phyloP scores from a whole-genome alignment of 2,797 vertebrate species.

The Micromesistius poutassou region DNA sequence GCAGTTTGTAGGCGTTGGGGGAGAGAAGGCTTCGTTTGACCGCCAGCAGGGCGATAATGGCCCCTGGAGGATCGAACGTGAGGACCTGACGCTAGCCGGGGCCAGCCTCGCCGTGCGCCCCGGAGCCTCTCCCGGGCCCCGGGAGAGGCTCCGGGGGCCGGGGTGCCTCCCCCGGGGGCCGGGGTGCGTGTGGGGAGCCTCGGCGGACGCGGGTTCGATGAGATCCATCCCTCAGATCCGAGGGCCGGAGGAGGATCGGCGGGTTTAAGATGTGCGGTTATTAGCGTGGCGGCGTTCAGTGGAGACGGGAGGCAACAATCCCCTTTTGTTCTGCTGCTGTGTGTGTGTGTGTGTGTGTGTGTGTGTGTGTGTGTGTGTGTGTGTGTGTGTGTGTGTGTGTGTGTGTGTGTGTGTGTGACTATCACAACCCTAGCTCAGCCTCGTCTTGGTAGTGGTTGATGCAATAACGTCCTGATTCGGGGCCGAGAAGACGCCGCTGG shows the following conservation, averaged over 20 bases:
- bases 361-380: too few relatives aligned
- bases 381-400: too few relatives aligned
- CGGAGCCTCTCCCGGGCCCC: background rate
- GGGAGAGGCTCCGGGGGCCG: background rate
- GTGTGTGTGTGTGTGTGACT: too few relatives aligned
- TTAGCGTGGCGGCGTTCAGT: background rate
- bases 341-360: too few relatives aligned
- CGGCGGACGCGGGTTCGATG: too few relatives aligned
- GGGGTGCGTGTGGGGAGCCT: too few relatives aligned
- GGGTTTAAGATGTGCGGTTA: background rate
- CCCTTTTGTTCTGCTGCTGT: constrained; percentile 63
- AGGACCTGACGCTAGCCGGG: constrained; percentile 42
- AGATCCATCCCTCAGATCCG: background rate
- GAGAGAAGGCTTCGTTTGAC: background rate
- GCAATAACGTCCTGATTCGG: background rate
- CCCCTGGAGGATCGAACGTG: constrained; percentile 61
- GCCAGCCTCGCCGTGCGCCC: constrained; percentile 7
- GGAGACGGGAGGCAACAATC: constrained; percentile 45
- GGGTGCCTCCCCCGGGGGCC: too few relatives aligned
- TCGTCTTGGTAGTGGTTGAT: background rate
- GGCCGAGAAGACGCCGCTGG: background rate
- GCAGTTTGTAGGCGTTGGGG: accelerated
- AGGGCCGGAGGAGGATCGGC: background rate
- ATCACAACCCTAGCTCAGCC: background rate
- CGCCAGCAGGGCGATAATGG: constrained; percentile 13